These are phyloP conservation scores for Phalera bucephala DNA, from an alignment of 2,888 invertebrate genomes.

Conservation along the genomic window DNA sequence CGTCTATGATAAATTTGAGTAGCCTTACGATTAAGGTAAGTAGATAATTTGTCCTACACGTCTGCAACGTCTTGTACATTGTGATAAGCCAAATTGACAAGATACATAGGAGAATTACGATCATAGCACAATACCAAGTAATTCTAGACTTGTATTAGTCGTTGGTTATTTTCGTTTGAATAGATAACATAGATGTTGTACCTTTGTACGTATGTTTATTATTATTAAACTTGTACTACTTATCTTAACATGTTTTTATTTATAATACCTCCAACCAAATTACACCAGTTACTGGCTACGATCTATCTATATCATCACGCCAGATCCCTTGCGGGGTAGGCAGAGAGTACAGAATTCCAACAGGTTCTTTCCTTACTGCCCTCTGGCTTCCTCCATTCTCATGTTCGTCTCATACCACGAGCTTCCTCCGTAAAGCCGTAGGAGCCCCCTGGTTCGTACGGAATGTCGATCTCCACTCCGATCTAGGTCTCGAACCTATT, in stretches of 20 bases:
- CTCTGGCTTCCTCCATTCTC: no score
- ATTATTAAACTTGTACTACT: conserved; percentile 39
- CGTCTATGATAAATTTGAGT: conserved; percentile 4
- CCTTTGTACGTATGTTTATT: conserved; percentile 39
- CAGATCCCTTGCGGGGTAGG: no score
- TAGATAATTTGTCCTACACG: conserved; percentile 9
- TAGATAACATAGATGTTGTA: conserved; percentile 38
- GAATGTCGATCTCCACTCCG: no score
- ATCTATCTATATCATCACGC: no score
- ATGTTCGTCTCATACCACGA: no score
- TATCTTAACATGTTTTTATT: conserved; percentile 6
- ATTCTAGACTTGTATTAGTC: conserved; percentile 23
- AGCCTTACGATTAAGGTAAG: neutral
- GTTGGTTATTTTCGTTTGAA: conserved; percentile 32
- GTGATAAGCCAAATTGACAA: conserved; percentile 34
- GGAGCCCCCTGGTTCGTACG: no score
- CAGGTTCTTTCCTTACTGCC: no score
- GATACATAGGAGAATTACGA: conserved; percentile 14
- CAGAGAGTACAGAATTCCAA: no score
- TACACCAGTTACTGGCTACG: no score
- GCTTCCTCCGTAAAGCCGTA: no score
- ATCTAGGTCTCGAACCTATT: no score
- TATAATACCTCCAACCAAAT: no score
- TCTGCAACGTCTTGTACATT: conserved; percentile 16
- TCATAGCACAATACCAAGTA: conserved; percentile 25